Conservation (phyloP, 2,797 vertebrate genomes). For the Poeciliopsis gracilis region DNA sequence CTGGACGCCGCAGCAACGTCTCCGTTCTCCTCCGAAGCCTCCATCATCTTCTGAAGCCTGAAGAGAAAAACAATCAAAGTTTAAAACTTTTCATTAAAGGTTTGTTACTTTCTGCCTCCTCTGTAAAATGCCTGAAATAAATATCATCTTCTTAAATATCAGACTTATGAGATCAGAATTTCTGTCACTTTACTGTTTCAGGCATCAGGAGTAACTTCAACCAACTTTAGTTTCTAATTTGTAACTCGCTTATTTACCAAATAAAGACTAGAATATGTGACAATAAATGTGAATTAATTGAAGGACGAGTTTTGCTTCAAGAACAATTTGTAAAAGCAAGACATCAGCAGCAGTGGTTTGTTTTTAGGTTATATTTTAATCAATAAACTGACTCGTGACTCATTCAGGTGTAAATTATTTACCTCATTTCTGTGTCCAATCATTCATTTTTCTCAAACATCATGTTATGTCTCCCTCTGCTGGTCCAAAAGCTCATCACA, state of each 20-base stretch:
- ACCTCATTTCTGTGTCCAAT: neutral
- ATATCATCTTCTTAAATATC: neutral
- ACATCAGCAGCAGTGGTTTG: neutral
- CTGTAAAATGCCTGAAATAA: neutral
- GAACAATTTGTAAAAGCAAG: neutral
- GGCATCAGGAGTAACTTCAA: neutral
- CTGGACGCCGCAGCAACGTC: neutral
- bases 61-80: neutral
- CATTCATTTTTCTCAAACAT: neutral
- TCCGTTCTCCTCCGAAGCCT: conserved; percentile 26
- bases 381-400: neutral
- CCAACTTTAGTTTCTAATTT: neutral
- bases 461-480: neutral
- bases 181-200: neutral
- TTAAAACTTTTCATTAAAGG: neutral
- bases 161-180: too few species aligned
- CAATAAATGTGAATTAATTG: neutral
- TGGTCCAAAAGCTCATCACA: neutral
- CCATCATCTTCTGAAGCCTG: conserved; percentile 27
- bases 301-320: neutral
- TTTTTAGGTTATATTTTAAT: neutral
- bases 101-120: neutral
- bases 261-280: neutral
- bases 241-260: neutral
- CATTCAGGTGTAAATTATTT: neutral